Percentiles rank a stretch among this genome's conserved stretches.
Conservation (phyloP, 2,797 vertebrate genomes). For the Hipposideros larvatus region DNA sequence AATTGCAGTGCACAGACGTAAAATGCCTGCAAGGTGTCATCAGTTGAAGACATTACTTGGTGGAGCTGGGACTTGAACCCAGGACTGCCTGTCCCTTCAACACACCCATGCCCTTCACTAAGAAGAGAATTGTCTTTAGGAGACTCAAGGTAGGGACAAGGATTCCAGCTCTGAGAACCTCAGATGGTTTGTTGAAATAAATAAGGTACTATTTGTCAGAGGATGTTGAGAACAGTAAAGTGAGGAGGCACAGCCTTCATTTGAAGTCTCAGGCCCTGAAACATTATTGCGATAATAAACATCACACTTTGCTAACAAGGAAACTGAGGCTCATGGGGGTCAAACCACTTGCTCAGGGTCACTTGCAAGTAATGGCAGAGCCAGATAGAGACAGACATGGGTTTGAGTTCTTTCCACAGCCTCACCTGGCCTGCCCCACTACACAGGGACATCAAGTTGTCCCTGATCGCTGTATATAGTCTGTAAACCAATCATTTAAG, state of each 20-base stretch:
- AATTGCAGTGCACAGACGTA: not conserved
- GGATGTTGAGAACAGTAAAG: not conserved
- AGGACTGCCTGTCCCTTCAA: not conserved
- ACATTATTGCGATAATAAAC: not conserved
- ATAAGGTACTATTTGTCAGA: not conserved
- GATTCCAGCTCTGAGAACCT: not conserved
- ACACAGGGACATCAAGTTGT: too few species aligned
- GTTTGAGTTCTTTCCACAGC: not conserved
- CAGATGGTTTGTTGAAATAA: not conserved
- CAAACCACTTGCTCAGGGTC: not conserved
- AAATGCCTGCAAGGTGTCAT: not conserved
- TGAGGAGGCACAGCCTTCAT: fast-evolving
- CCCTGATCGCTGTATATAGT: not conserved
- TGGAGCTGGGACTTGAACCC: not conserved
- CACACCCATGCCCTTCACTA: not conserved
- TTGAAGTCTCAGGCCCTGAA: fast-evolving
- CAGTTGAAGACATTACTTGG: too few species aligned
- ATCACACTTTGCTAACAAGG: not conserved
- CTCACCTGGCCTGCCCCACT: fast-evolving
- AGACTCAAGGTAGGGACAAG: not conserved
- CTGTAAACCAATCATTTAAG: not conserved
- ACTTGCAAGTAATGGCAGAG: not conserved
- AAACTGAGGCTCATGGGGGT: not conserved
- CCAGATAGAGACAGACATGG: not conserved
- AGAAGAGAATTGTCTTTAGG: not conserved